Conservation (phyloP, 2,888 invertebrate genomes). For the Cerceris ruficornis region DNA sequence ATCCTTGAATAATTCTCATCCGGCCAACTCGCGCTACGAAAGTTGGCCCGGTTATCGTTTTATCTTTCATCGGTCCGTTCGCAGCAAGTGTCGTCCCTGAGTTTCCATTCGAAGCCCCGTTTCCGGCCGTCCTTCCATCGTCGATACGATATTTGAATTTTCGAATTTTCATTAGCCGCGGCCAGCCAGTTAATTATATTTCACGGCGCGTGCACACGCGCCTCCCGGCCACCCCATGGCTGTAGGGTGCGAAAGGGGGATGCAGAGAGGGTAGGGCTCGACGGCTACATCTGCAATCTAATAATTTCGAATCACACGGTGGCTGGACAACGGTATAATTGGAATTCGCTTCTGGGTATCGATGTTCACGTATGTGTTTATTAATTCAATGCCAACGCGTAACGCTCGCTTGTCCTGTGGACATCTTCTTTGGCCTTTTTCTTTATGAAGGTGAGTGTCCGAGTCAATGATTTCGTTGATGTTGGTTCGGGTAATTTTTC, state of each 20-base stretch:
- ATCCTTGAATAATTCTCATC: constrained; percentile 68
- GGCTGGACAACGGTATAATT: constrained; percentile 49
- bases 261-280: constrained; percentile 1
- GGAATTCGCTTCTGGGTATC: constrained; percentile 46
- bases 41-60: constrained; percentile 29
- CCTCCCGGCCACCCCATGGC: neutral
- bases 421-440: no score
- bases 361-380: constrained; percentile 28
- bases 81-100: neutral
- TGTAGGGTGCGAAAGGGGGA: neutral
- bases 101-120: neutral
- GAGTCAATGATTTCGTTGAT: no score
- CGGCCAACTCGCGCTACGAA: constrained; percentile 40
- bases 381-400: constrained; percentile 44
- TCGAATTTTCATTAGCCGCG: constrained; percentile 31
- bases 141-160: constrained; percentile 3
- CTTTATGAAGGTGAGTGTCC: no score
- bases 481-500: no score
- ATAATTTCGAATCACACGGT: constrained; percentile 54
- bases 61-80: constrained; percentile 31
- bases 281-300: constrained; percentile 35
- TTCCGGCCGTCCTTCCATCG: neutral
- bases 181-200: constrained; percentile 26
- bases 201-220: neutral
- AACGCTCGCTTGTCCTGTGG: neutral